Evolutionary conservation across 2,888 invertebrate species (phyloP), one percentile per base, ranked within the genome.

Genomic region (Microchrysa polita): DNA sequence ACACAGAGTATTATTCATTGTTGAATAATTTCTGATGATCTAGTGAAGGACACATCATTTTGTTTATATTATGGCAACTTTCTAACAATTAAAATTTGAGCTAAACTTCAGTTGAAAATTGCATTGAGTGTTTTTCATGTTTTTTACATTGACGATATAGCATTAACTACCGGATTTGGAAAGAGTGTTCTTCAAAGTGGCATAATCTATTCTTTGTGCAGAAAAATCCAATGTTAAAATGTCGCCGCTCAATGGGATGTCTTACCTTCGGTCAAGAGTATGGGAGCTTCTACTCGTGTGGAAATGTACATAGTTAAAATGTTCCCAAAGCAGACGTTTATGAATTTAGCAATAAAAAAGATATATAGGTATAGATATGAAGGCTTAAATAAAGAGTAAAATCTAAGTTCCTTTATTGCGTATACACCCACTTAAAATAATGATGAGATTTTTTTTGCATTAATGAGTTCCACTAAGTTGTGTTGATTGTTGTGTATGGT

Each of bases 221-320:
- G n/a, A n/a, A 40, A n/a, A 16, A 18, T 61, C 40, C 14, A 40
- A 34, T 40, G 61, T 14, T 40, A 34, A 61, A 61, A 61, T 61
- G 61, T 40, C 23, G 23, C 22, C 16, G 1, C 27, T 61, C 61
- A 40, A 40, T 61, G 40, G 27, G 40, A 40, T 14, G 16, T n/a
- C 10, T 61, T 40, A 61, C 61, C 61, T 61, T 61, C 61, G 27
- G 40, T 18, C 27, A 40, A 61, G 40, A 61, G 61, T n/a, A 12
- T 48, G 4, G 12, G 48, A n/a, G 48, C 48, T 48, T n/a, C 12
- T 48, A n/a, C n/a, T n/a, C n/a, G n/a, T n/a, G n/a, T n/a, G n/a
- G n/a, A n/a, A n/a, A n/a, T n/a, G 5, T 7, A 48, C 48, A n/a
- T 2, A 7, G 4, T 12, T n/a, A 4, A 48, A 48, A 48, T 12